Evolutionary conservation across 64 coral and sea anemone genomes (phyloP).

Genomic region (Pocillopora verrucosa): DNA sequence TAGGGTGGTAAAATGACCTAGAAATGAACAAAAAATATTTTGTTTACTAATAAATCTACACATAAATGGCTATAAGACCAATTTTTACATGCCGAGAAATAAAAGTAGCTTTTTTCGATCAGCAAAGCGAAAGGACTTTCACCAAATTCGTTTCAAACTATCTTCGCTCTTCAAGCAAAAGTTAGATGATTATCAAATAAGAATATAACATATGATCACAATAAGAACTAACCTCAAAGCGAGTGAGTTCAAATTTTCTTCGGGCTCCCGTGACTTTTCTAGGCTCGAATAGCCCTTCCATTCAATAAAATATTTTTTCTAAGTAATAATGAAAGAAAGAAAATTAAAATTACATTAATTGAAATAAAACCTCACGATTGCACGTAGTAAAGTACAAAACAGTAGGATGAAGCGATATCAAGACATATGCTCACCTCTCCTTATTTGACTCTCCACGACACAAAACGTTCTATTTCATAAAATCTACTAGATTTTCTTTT

Average conservation of each 20-base stretch:
- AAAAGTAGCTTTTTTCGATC: too few relatives aligned
- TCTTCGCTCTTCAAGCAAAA: too few relatives aligned
- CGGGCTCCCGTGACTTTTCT: slow-evolving; percentile 1
- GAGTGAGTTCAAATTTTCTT: slow-evolving; percentile 5
- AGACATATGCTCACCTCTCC: neutral
- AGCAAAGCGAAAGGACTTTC: neutral
- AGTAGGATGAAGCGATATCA: neutral
- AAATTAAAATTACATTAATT: neutral
- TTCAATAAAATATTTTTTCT: slow-evolving; percentile 31
- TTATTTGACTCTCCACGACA: neutral
- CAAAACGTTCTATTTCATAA: neutral
- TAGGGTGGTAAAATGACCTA: slow-evolving; percentile 6
- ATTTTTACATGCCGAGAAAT: too few relatives aligned
- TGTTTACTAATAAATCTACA: too few relatives aligned
- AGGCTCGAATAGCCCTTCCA: slow-evolving; percentile 9
- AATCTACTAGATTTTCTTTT: neutral
- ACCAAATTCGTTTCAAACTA: too few relatives aligned
- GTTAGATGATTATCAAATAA: too few relatives aligned
- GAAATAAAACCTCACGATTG: neutral
- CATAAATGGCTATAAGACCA: too few relatives aligned
- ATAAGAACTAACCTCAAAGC: neutral
- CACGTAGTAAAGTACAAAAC: too few relatives aligned
- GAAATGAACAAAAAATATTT: neutral
- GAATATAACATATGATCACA: neutral
- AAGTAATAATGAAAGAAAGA: neutral